These are phyloP conservation scores for Tauraco hartlaubi DNA, from an alignment of 2,797 vertebrate genomes.

Conservation along the genomic window DNA sequence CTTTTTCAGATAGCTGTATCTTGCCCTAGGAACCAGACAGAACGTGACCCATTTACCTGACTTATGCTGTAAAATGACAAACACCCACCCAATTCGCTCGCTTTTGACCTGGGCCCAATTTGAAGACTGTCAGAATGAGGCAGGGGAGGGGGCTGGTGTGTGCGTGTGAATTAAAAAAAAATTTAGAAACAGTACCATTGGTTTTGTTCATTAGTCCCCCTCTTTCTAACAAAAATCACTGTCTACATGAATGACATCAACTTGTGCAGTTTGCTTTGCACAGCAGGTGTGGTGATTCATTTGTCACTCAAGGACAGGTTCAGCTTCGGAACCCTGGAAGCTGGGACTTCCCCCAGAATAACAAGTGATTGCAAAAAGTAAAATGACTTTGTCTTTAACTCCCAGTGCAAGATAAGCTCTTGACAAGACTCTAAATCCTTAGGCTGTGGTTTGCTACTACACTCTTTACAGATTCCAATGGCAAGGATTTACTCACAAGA, in stretches of 20 bases:
- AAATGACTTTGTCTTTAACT: slow-evolving; percentile 2
- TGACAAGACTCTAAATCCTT: slow-evolving; percentile 13
- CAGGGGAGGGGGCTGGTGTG: too few species aligned
- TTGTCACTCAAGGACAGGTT: slow-evolving; percentile 12
- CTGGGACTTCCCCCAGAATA: neutral
- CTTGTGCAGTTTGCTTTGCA: neutral
- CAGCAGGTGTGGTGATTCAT: neutral
- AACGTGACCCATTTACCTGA: neutral
- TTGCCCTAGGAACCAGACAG: neutral
- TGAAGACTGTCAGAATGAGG: neutral
- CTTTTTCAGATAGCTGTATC: neutral
- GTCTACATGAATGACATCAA: neutral
- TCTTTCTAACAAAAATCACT: neutral
- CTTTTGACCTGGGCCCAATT: neutral
- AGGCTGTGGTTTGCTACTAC: neutral
- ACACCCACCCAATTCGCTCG: neutral
- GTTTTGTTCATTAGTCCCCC: neutral
- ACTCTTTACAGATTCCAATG: neutral
- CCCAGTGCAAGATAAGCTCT: slow-evolving; percentile 10
- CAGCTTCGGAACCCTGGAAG: neutral
- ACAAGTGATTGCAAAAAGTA: neutral
- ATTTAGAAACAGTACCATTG: neutral
- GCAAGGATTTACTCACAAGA: neutral
- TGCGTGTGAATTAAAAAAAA: neutral
- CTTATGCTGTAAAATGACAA: neutral